phyloP scores from a whole-genome alignment of 2,113 vertebrate genomes.

The Meleagris gallopavo region DNA sequence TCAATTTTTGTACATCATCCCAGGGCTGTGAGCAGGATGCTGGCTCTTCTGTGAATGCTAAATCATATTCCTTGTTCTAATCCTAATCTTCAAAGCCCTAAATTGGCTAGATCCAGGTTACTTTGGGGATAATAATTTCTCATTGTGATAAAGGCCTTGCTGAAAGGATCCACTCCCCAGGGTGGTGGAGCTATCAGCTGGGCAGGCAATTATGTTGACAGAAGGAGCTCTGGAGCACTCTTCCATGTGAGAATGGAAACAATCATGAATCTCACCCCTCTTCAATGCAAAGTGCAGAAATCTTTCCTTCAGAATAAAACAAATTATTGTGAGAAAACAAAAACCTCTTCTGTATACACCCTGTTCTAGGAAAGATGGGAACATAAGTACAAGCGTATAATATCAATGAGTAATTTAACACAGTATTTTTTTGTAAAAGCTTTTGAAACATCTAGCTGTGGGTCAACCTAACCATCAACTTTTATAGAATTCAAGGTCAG shows the following conservation, averaged over 20 bases:
- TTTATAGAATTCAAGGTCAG: not conserved
- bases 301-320: not conserved
- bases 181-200: not conserved
- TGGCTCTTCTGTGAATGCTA: not conserved
- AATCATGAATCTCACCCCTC: not conserved
- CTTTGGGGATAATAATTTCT: not conserved
- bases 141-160: not conserved
- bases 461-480: not conserved
- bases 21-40: not conserved
- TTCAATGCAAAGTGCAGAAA: not conserved
- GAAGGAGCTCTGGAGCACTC: not conserved
- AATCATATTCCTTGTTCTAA: constrained; percentile 20
- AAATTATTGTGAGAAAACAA: not conserved
- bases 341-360: rapidly evolving
- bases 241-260: not conserved
- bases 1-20: not conserved
- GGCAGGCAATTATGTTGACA: not conserved
- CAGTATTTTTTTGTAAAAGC: not conserved
- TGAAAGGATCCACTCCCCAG: not conserved
- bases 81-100: constrained; percentile 44
- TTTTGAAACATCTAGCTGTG: not conserved
- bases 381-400: not conserved
- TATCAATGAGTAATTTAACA: not conserved
- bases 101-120: not conserved
- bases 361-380: not conserved